These are phyloP conservation scores for Dendrolimus kikuchii DNA, from an alignment of 1,140 invertebrate genomes.

Conservation along the genomic window DNA sequence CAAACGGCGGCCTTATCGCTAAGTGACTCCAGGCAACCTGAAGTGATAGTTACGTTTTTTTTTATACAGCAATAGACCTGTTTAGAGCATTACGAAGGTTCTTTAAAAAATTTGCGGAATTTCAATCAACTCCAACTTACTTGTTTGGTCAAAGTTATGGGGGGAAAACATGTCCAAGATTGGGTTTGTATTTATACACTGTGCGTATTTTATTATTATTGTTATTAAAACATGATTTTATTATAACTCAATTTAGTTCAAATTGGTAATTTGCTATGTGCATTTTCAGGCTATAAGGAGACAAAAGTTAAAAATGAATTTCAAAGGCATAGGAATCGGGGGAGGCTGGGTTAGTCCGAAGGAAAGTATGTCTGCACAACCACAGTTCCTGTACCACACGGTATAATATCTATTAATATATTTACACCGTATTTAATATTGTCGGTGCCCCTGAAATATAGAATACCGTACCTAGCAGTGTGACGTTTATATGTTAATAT, in stretches of 20 bases:
- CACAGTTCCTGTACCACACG: constrained; percentile 41
- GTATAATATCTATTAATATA: constrained; percentile 18
- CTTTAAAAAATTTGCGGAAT: constrained; percentile 70
- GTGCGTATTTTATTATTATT: constrained; percentile 26
- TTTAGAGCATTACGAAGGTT: constrained; percentile 61
- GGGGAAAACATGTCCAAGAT: constrained; percentile 79
- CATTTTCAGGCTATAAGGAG: constrained; percentile 72
- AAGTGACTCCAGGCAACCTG: background rate
- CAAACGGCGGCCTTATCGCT: too few species aligned
- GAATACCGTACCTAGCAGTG: too few species aligned
- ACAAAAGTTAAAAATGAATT: constrained; percentile 76
- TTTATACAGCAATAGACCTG: constrained; percentile 46
- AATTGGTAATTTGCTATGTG: constrained; percentile 6
- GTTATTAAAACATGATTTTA: constrained; percentile 1
- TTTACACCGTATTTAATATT: too few species aligned
- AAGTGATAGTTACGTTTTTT: constrained; percentile 10
- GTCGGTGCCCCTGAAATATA: too few species aligned
- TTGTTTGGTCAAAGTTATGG: constrained; percentile 82
- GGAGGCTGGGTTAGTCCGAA: constrained; percentile 84
- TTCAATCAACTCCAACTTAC: constrained; percentile 76
- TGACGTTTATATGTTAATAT: too few species aligned
- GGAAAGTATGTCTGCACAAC: constrained; percentile 39
- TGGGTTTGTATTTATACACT: constrained; percentile 68
- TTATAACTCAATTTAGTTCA: constrained; percentile 9
- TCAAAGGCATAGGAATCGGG: constrained; percentile 82